Evolutionary conservation across 1,140 invertebrate species (phyloP), one percentile per base, ranked within the genome.

Genomic region (Asobara japonica): DNA sequence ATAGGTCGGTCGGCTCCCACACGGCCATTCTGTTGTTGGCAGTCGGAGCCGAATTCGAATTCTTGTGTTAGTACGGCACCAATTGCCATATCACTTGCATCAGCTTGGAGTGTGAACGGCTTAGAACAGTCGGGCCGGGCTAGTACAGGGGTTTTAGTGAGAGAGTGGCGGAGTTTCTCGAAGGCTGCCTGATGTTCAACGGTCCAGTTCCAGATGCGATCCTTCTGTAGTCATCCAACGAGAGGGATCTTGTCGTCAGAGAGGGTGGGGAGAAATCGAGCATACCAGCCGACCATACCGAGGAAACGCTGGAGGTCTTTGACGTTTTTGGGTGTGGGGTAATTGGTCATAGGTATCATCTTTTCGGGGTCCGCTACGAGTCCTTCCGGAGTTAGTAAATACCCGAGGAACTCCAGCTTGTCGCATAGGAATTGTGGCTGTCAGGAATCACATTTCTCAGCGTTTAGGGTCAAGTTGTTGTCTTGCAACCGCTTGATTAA

Each of bases 291-390:
- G 10, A 4, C 31, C 31, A 33, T 33, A 6, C 65, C 65, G n/a
- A 68, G 65, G 7, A 68, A 68, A 48, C 48, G 27, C 30, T 45
- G 22, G 22, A 68, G 11, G 11, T 68, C 38, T 25, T 11, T 48
- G 11, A 20, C 10, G 27, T 61, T 61, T 2, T 27, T 2, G 11
- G 56, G 56, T 3, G 11, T 5, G 8, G 56, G 25, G 56, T 20
- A 20, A 61, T 61, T 22, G 5, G 20, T 61, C 5, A 33, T 33
- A 10, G 31, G 31, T 4, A 10, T 10, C 10, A 33, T 33, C 10
- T 33, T 33, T 4, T 20, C 27, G 25, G 56, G 56, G 25, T 61
- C 56, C 25, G 56, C 20, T 6, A 5, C 27, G 2, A 61, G 11
- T 13, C 20, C 56, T 8, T 22, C 56, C 11, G 56, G 5, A 13